Evolutionary conservation across 2,888 invertebrate genomes (phyloP), one percentile per base, ranked within the genome.

Genomic region (Dolichopus griseipennis): DNA sequence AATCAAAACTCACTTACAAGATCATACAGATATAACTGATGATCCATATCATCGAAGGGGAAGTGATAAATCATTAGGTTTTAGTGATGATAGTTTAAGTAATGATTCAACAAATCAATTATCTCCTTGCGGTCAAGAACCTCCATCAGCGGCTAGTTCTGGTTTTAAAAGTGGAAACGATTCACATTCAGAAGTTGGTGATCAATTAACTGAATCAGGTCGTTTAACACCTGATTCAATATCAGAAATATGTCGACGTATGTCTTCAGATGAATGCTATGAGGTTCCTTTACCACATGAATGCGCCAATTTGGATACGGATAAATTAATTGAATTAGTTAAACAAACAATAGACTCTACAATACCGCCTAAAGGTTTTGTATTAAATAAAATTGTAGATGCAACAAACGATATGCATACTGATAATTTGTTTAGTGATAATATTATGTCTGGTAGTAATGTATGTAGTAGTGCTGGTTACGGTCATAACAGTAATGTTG

Each of bases 241-340:
- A 61, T 73, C 74, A 27, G 75, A 74, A 66, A 77, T 79, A 73
- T 78, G 80, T 71, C 80, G 80, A 43, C 78, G 81, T 8, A 78
- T 80, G 70, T 79, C 79, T 78, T 81, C 81, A 41, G 83, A 81
- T 52, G 82, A 83, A 72, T 81, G 79, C 72, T 87, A 90, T 69
- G 92, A 92, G 79, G 88, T 93, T 0, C 89, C 90, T 27, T 78
- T 93, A 33, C 91, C 92, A 0, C 89, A 91, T 10, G 88, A 90
- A 63, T 93, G 92, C 76, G 91, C 91, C 1, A 88, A 90, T 75
- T 80, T 93, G 65, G 91, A 92, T 75, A 88, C 91, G 0, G 88
- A 88, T 65, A 88, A 91, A 68, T 93, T 94, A 70, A 85, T 94
- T 15, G 90, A 90, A 72, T 83, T 93, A 73, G 84, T 94, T 0